Evolutionary conservation across 2,113 vertebrate genomes (phyloP).

Genomic region (Cepphus grylle): DNA sequence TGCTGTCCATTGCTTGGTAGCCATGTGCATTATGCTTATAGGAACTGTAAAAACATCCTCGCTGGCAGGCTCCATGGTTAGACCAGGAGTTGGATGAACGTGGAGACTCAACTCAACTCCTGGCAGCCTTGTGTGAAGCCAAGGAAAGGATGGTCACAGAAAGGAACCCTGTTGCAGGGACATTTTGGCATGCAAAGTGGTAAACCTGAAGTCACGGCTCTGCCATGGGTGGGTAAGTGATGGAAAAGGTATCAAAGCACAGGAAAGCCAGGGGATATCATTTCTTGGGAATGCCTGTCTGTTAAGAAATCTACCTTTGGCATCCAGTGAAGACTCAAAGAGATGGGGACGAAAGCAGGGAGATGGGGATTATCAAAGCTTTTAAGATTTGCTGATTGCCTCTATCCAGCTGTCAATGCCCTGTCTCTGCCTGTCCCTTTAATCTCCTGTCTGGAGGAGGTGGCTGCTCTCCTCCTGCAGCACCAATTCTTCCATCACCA

Average conservation of each 20-base stretch:
- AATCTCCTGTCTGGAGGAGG: neutral
- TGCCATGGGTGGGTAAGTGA: neutral
- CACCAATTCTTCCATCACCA: neutral
- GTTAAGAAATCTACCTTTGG: neutral
- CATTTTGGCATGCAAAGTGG: neutral
- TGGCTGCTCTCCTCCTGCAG: neutral
- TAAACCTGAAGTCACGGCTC: neutral
- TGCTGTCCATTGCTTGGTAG: neutral
- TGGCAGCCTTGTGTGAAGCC: neutral
- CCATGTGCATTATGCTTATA: neutral
- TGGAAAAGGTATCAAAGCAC: neutral
- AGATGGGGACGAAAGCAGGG: neutral
- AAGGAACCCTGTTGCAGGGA: neutral
- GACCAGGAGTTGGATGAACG: neutral
- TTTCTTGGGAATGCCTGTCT: neutral
- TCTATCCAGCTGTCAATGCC: neutral
- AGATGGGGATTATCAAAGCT: neutral
- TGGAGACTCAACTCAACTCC: neutral
- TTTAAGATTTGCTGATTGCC: neutral
- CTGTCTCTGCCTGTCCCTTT: neutral
- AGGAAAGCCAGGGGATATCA: neutral
- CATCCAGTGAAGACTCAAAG: neutral
- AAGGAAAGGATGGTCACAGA: neutral
- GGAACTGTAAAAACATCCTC: rapidly evolving
- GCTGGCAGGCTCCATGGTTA: neutral